Base-by-base conservation (phyloP, 1,140 invertebrate species). In the Frieseomelitta varia region DNA sequence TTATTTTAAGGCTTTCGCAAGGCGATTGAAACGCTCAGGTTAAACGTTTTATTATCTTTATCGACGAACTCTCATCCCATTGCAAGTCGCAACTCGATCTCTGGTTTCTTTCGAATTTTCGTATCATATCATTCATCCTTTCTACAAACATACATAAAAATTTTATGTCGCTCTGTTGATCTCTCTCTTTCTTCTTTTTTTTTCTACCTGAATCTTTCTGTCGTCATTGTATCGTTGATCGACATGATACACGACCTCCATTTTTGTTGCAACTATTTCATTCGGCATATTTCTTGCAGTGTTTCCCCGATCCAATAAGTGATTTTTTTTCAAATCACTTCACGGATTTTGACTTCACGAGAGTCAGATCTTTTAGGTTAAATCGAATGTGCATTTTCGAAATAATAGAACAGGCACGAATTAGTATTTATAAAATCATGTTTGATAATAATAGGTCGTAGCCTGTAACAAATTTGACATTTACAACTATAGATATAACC, bases 201-300 rank as follows among this genome's bases (percentile, higher is more conserved):
- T 58, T 83, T 79, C 27, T 58, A 79, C 67, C 76, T 39, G 65
- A 71, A 71, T 63, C 67, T 84, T 21, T 84, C 55, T 83, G 61
- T 84, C 81, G 67, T 79, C 67, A 72, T 78, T 71, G 65, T 84
- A 78, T 84, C 75, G 81, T 79, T 72, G 55, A 84, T 79, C 76
- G 67, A 71, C 75, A 51, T 53, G 27, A 84, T 84, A 61, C 21
- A 84, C 76, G 81, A 84, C 81, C 81, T 84, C 81, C 81, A 84
- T 84, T 84, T 84, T 84, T 84, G 81, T 84, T 84, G 67, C 76
- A 84, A 79, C 75, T 84, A 79, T 79, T 79, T 61, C 67, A 58
- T 84, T 76, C 67, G 76, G 81, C 76, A 69, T 84, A 84, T 84
- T 84, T 84, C 55, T 72, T 24, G 47, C 39, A 78, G 65, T 71